Evolutionary conservation across 2,888 invertebrate genomes (phyloP).

Genomic region (Chironomus tentans): DNA sequence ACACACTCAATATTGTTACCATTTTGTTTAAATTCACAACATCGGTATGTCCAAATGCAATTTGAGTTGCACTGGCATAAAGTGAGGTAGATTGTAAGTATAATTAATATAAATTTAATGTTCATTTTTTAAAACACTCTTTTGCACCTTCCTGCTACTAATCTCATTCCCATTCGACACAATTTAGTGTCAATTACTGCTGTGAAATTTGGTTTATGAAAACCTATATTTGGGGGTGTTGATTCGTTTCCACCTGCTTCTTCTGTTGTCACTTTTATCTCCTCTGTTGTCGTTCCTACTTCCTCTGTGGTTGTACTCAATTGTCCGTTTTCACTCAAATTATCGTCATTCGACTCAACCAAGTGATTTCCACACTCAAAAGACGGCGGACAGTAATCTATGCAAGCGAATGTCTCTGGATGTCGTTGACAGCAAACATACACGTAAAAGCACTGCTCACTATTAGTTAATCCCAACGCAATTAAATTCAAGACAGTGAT

Average conservation of each 20-base stretch:
- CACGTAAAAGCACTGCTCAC: not conserved
- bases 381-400: not conserved
- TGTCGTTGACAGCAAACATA: not conserved
- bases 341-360: too few relatives aligned
- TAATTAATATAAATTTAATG: not conserved
- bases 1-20: not conserved
- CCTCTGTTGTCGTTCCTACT: too few relatives aligned
- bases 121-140: not conserved
- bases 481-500: not conserved
- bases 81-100: not conserved
- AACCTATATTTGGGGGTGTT: too few relatives aligned
- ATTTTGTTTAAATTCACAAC: constrained; percentile 1
- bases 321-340: too few relatives aligned
- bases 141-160: not conserved
- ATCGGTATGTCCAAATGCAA: constrained; percentile 9
- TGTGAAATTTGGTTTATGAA: not conserved
- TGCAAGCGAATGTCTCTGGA: not conserved
- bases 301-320: too few relatives aligned
- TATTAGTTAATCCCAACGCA: not conserved
- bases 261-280: too few relatives aligned
- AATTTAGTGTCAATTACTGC: not conserved
- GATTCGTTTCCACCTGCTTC: too few relatives aligned
- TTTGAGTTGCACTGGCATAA: not conserved
- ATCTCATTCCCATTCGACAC: not conserved
- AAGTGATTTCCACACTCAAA: not conserved